Conservation (phyloP, 2,113 vertebrate species). For the Gadus macrocephalus region DNA sequence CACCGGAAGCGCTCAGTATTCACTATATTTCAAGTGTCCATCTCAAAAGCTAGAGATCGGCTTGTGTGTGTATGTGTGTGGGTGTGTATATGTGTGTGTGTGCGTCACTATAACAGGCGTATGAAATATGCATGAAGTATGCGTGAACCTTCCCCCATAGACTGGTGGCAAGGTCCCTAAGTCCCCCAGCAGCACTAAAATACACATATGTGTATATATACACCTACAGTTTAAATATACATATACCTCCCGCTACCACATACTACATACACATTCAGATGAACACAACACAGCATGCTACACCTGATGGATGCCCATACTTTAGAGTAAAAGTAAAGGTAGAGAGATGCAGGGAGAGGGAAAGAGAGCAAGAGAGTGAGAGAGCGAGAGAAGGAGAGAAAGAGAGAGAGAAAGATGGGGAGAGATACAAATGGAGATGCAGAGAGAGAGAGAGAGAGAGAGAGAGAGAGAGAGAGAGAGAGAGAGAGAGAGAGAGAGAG, state of each 20-base stretch:
- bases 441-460: not conserved
- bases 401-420: no score
- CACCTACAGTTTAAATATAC: not conserved
- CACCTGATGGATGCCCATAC: constrained; percentile 52
- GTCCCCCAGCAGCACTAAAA: constrained; percentile 19
- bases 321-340: constrained; percentile 33
- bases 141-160: constrained; percentile 42
- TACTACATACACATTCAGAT: constrained; percentile 5
- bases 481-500: not conserved
- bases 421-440: no score
- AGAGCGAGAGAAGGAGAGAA: constrained; percentile 7
- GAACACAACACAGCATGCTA: constrained; percentile 2
- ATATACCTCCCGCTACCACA: not conserved
- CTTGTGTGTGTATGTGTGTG: not conserved
- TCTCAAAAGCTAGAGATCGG: not conserved
- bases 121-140: constrained; percentile 62
- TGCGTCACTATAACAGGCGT: constrained; percentile 33
- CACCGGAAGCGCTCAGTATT: not conserved
- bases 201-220: not conserved
- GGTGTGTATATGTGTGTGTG: no score
- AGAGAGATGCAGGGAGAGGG: not conserved
- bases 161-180: constrained; percentile 46
- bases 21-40: not conserved
- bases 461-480: constrained; percentile 10
- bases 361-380: not conserved